Base-by-base conservation (phyloP, 1,140 invertebrate genomes). In the Leptinotarsa texana region DNA sequence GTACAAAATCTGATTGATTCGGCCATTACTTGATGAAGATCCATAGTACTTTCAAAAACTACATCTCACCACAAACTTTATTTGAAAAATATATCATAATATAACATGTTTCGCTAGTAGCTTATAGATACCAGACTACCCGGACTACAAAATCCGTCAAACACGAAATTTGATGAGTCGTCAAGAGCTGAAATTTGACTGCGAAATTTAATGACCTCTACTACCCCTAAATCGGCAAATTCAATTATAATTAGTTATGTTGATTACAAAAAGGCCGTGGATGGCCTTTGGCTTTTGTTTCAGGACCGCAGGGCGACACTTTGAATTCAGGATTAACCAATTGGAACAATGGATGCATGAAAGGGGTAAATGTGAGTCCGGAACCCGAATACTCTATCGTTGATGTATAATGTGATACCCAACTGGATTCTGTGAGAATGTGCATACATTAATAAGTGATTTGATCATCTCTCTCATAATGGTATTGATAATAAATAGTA, bases 231-330 rank as follows among this genome's bases (percentile, higher is more conserved):
- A 57, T 57, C 51, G 51, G 51, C n/a, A 57, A 57, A 57, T 57
- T 57, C 51, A 57, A 57, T 57, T 15, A 57, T 57, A 57, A 57
- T 57, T 57, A 57, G 51, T 57, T n/a, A 57, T 57, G 51, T 57
- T 57, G 51, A 57, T 57, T 57, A 57, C 51, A 15, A 57, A 57
- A 57, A 57, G 51, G 51, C n/a, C 51, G 51, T 57, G 17, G n/a
- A 57, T 57, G 51, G 51, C 51, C 51, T 57, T 18, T 57, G 51
- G 51, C 51, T 57, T 57, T 57, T 57, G 51, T 57, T 18, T 17
- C 51, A 57, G 51, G 51, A 57, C 51, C 51, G 51, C 51, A 57
- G 51, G 51, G 6, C 17, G 51, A 15, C 51, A 57, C 51, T 57
- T 57, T 57, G 51, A 57, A 57, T 57, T 57, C n/a, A 57, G 51